Evolutionary conservation across 2,113 vertebrate genomes (phyloP).

Genomic region (Colossoma macropomum): DNA sequence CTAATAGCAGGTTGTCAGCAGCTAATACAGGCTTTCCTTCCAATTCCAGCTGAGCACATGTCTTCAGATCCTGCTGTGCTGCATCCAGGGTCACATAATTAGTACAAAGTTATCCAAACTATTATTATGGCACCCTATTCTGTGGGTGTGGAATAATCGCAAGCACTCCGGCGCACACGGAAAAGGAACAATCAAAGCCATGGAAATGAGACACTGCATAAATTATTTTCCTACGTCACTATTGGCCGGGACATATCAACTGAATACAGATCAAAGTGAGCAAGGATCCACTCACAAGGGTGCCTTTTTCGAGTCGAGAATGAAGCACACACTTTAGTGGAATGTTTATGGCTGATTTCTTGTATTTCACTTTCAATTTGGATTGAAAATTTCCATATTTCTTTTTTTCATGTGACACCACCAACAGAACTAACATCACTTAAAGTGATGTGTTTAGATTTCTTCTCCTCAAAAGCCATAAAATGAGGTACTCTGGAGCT

Average conservation of each 20-base stretch:
- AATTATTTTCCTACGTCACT: constrained; percentile 24
- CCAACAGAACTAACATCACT: neutral
- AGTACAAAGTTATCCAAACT: constrained; percentile 56
- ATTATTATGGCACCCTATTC: constrained; percentile 49
- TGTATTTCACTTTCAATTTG: too few species aligned
- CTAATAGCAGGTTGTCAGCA: constrained; percentile 56
- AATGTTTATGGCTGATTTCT: neutral
- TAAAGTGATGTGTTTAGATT: neutral
- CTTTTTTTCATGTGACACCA: neutral
- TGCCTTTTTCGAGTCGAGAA: too few species aligned
- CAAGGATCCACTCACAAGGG: neutral
- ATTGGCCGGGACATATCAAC: constrained; percentile 35
- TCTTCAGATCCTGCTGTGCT: constrained; percentile 50
- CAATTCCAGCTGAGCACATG: constrained; percentile 36
- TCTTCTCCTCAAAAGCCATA: neutral
- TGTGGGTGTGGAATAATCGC: constrained; percentile 55
- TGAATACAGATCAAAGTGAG: constrained; percentile 28
- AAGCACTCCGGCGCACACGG: constrained; percentile 23
- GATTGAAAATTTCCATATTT: too few species aligned
- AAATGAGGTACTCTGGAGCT: too few species aligned
- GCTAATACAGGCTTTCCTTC: constrained; percentile 32
- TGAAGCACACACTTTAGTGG: too few species aligned
- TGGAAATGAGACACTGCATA: constrained; percentile 43
- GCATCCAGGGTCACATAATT: constrained; percentile 49
- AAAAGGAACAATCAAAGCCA: constrained; percentile 52